Evolutionary conservation across 2,113 vertebrate genomes (phyloP), one percentile per base, ranked within the genome.

Genomic region (Amazona guildingii): DNA sequence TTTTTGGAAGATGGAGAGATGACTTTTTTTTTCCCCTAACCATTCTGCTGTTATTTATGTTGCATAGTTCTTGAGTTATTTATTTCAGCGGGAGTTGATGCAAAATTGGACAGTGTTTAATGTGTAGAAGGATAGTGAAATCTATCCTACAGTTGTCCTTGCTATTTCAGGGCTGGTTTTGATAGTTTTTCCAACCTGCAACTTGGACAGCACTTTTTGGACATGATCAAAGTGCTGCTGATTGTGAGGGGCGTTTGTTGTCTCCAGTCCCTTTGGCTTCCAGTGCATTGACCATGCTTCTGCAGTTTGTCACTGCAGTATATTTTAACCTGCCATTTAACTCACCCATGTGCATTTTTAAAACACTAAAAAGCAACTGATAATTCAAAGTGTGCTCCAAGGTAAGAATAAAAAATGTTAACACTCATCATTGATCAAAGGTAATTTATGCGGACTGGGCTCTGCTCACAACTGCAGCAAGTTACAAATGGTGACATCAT

Each of bases 31-130:
- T 13, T 16, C 46, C 20, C 46, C 21, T 3, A 90, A 77, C 88
- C 52, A 16, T 88, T 88, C 90, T 84, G 93, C 90, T 74, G 88
- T 96, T 97, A 95, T 96, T 96, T 95, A 94, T 87, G 77, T 95
- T 91, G 81, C 1, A 6, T 75, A 49, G 81, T 44, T 84, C 81
- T 90, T 5, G 76, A 96, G 92, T 95, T 96, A 88, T 86, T 96
- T 96, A 92, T 94, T 95, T 96, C 86, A 29, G 76, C 37, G 69
- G 68, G 79, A 94, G 85, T 0, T 68, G 93, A 94, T 94, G 86
- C 76, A 64, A 90, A 95, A 92, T 95, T 74, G 92, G 86, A 86
- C 4, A 10, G 76, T 82, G 39, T 83, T 96, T 93, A 94, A 68
- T 14, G 68, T 66, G 88, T 81, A 66, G 68, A 93, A 90, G 35